Conservation (phyloP, 2,888 invertebrate species). For the Microplitis deprimator region DNA sequence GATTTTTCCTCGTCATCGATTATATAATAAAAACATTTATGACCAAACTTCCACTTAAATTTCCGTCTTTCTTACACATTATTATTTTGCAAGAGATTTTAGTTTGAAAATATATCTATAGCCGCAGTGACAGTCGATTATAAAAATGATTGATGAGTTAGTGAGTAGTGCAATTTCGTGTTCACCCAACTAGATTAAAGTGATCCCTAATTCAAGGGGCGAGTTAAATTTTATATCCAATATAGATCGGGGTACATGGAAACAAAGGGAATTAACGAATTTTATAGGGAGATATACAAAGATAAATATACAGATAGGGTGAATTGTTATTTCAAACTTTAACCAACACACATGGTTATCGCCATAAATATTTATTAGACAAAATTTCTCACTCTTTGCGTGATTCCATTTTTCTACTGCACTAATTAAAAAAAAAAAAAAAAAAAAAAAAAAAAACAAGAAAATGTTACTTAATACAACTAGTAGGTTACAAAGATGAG, state of each 20-base stretch:
- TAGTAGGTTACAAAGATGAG: neutral
- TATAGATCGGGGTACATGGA: neutral
- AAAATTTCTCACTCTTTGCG: neutral
- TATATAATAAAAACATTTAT: neutral
- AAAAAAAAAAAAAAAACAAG: no score
- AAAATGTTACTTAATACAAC: neutral
- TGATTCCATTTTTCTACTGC: no score
- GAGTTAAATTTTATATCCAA: neutral
- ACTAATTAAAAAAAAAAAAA: no score
- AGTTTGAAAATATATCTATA: neutral
- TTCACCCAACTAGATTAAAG: constrained; percentile 48
- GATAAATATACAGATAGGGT: neutral
- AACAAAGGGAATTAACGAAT: constrained; percentile 13
- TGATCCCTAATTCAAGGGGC: constrained; percentile 12
- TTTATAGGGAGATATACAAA: neutral
- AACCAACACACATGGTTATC: neutral
- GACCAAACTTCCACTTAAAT: neutral
- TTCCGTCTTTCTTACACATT: neutral
- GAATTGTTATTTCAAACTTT: neutral
- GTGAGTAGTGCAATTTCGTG: constrained; percentile 31
- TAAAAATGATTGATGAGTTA: constrained; percentile 37
- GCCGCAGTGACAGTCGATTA: neutral
- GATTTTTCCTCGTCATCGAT: neutral
- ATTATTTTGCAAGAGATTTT: neutral
- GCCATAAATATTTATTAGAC: neutral